These are phyloP conservation scores for Dryobates pubescens DNA, from an alignment of 2,797 vertebrate genomes.

Conservation along the genomic window DNA sequence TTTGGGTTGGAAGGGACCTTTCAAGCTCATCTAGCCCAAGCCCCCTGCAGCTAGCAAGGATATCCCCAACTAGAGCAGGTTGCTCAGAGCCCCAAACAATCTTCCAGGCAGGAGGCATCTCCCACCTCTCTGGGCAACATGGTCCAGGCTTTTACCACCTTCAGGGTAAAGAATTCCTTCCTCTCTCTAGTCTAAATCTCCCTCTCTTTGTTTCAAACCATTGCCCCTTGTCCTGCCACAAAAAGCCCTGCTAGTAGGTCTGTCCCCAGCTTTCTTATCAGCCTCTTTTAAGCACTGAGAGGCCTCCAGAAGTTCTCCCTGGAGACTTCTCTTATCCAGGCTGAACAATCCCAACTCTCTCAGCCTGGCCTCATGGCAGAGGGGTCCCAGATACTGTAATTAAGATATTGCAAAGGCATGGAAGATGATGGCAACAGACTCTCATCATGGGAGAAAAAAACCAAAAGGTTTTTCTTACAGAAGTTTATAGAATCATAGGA, in stretches of 20 bases:
- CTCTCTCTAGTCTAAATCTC: not conserved
- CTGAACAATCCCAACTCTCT: too few species aligned
- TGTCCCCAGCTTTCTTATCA: not conserved
- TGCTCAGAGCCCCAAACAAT: not conserved
- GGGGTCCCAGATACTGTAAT: not conserved
- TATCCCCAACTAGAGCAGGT: too few species aligned
- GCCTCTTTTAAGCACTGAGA: not conserved
- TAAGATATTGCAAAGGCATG: not conserved
- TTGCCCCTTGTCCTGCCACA: not conserved
- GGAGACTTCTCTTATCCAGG: too few species aligned
- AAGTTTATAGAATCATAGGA: not conserved
- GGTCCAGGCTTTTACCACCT: not conserved
- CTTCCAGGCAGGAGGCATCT: not conserved
- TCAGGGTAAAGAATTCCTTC: not conserved
- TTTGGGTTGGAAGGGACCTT: not conserved
- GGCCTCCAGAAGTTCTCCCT: not conserved
- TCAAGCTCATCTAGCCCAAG: too few species aligned
- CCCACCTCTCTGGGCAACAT: not conserved
- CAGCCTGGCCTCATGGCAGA: not conserved
- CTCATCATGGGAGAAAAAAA: not conserved
- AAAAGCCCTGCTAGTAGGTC: not conserved
- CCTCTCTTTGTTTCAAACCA: not conserved
- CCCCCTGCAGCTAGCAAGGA: too few species aligned
- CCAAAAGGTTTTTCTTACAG: not conserved
- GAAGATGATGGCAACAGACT: not conserved